Evolutionary conservation across 2,113 vertebrate species (phyloP).

Genomic region (Otocyon megalotis): DNA sequence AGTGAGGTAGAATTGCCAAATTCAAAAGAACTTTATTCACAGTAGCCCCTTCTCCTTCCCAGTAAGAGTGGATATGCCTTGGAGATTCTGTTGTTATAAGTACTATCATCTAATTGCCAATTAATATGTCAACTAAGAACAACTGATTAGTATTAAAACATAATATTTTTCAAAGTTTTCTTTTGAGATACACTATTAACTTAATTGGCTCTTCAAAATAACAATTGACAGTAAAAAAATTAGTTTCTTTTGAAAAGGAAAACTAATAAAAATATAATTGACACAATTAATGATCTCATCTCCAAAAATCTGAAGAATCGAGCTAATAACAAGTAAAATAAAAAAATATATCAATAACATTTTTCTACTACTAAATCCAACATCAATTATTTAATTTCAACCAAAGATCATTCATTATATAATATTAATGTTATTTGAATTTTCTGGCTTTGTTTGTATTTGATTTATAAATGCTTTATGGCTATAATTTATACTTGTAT

Average conservation of each 20-base stretch:
- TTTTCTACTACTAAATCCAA: background rate
- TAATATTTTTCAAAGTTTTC: background rate
- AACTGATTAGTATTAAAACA: background rate
- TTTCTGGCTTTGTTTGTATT: slow-evolving; percentile 12
- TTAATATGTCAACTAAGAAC: background rate
- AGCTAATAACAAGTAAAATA: background rate
- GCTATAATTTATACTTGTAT: background rate
- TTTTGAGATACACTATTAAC: background rate
- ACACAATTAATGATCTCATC: background rate
- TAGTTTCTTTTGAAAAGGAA: background rate
- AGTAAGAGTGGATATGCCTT: background rate
- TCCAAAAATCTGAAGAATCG: background rate
- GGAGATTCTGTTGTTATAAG: background rate
- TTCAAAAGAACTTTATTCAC: background rate
- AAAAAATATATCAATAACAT: background rate
- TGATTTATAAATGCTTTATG: slow-evolving; percentile 31
- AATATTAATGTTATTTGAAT: background rate
- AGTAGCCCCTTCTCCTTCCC: background rate
- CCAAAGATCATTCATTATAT: background rate
- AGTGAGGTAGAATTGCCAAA: background rate
- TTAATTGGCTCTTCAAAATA: background rate
- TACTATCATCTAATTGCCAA: background rate
- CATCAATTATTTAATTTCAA: slow-evolving; percentile 16
- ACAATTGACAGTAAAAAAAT: background rate
- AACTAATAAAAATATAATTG: background rate